phyloP scores from a whole-genome alignment of 2,797 vertebrate genomes.

The Pipistrellus kuhlii region DNA sequence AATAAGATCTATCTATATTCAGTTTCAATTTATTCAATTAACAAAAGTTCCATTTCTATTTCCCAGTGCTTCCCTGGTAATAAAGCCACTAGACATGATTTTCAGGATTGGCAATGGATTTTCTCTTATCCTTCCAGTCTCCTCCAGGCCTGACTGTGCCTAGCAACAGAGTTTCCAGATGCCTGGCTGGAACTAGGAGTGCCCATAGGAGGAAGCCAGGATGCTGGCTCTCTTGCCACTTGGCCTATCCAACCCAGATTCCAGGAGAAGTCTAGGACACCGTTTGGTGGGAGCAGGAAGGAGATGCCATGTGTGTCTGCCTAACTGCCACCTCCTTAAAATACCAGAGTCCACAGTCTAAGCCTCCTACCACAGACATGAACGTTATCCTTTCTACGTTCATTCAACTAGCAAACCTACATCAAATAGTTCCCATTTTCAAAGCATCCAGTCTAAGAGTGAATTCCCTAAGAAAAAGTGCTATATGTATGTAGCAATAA shows the following conservation, averaged over 20 bases:
- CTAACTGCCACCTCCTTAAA: background rate
- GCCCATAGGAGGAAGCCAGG: background rate
- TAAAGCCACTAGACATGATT: background rate
- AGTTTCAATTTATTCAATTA: background rate
- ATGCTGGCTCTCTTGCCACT: background rate
- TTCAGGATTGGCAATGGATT: background rate
- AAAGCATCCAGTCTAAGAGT: conserved; percentile 42
- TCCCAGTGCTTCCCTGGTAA: background rate
- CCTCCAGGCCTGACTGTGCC: background rate
- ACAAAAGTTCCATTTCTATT: background rate
- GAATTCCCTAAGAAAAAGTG: conserved; percentile 47
- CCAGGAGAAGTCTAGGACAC: background rate
- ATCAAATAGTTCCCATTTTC: conserved; percentile 33
- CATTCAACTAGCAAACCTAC: background rate
- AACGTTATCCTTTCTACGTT: background rate
- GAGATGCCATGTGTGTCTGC: background rate
- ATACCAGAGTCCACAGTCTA: background rate
- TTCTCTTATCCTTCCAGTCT: background rate
- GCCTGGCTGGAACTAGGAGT: background rate
- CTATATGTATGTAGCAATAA: conserved; percentile 27
- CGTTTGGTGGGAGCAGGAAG: background rate
- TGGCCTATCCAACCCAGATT: background rate
- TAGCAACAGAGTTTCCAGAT: background rate
- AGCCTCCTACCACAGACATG: background rate
- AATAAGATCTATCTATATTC: background rate